phyloP scores from a whole-genome alignment of 35 echinoderm and acorn worm genomes.

The Heliocidaris erythrogramma region DNA sequence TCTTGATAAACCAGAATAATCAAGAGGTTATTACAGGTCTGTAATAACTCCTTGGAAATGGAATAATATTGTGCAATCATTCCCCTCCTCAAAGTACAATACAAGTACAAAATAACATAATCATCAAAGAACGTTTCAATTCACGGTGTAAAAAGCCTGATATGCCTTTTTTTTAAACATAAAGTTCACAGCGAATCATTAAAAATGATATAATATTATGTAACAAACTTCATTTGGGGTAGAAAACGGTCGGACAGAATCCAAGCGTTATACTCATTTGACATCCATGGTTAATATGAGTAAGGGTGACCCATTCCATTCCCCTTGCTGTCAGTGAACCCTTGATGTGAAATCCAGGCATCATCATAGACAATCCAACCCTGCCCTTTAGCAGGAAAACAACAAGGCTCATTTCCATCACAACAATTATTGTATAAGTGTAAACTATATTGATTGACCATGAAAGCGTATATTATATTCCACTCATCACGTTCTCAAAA shows the following conservation, averaged over 20 bases:
- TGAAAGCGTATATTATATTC: not conserved
- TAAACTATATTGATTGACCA: not conserved
- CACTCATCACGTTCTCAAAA: not conserved
- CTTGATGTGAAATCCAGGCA: not conserved
- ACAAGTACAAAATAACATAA: too few species aligned
- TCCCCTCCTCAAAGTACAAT: too few species aligned
- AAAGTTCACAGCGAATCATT: too few species aligned
- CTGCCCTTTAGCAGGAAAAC: not conserved
- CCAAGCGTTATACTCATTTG: not conserved
- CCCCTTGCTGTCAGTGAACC: not conserved
- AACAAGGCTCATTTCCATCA: not conserved
- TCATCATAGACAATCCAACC: not conserved
- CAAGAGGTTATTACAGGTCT: too few species aligned
- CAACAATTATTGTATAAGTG: not conserved
- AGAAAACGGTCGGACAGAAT: not conserved
- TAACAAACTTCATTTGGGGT: not conserved
- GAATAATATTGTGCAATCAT: too few species aligned
- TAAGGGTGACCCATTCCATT: not conserved
- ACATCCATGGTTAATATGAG: not conserved
- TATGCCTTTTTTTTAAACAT: too few species aligned
- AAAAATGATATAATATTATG: too few species aligned
- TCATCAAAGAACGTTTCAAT: too few species aligned
- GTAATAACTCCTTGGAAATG: too few species aligned
- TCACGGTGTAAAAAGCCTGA: too few species aligned
- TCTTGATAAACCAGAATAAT: too few species aligned